Evolutionary conservation across 1,140 invertebrate genomes (phyloP).

Genomic region (Epicauta chinensis): DNA sequence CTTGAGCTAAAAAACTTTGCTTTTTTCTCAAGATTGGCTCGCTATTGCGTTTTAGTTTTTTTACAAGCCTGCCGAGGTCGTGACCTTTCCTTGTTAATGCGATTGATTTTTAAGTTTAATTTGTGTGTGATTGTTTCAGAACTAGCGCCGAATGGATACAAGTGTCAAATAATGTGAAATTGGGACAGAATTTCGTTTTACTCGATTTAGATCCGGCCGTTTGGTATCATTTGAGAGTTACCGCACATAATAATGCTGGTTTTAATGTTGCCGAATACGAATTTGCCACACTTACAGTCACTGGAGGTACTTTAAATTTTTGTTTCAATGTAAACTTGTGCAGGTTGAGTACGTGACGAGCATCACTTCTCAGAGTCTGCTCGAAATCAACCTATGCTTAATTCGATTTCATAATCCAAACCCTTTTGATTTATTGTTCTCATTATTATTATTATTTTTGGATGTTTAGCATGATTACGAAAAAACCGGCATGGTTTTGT

Average conservation of each 20-base stretch:
- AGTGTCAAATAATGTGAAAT: constrained; percentile 87
- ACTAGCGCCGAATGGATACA: constrained; percentile 83
- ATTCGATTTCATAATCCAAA: no score
- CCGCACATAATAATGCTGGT: constrained; percentile 93
- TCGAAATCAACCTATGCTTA: no score
- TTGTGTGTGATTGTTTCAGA: constrained; percentile 47
- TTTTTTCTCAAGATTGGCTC: no score
- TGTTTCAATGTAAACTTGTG: not conserved
- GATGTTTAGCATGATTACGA: not conserved
- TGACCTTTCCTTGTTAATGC: constrained; percentile 2
- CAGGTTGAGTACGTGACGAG: no score
- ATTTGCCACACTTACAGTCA: constrained; percentile 89
- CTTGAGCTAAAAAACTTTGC: no score
- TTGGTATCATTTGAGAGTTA: constrained; percentile 87
- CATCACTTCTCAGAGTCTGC: no score
- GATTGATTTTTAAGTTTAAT: constrained; percentile 4
- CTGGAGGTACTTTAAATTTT: constrained; percentile 66
- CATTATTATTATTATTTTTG: not conserved
- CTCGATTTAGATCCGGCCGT: constrained; percentile 86
- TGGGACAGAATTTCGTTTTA: constrained; percentile 84
- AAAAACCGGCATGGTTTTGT: not conserved
- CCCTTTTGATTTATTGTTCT: constrained; percentile 1
- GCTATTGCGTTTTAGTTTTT: no score
- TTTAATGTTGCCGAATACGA: constrained; percentile 90
- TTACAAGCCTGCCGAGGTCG: no score